Conservation (phyloP, 2,888 invertebrate species). For the Plagodis dolabraria region DNA sequence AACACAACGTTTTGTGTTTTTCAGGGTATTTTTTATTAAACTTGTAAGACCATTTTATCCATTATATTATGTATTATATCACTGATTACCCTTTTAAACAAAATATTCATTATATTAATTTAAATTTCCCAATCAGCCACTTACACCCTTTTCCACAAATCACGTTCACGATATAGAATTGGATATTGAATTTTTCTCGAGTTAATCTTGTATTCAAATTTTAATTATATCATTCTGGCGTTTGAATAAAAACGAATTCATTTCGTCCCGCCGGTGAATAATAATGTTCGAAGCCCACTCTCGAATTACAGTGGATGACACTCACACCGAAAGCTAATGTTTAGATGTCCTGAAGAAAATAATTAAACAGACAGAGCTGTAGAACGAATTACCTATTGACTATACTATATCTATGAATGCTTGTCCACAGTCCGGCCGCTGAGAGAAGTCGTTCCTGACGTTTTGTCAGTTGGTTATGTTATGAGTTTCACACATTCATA, state of each 20-base stretch:
- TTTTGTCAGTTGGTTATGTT: no score
- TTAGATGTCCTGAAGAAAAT: slow-evolving; percentile 26
- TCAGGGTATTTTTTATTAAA: no score
- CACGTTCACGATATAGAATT: slow-evolving; percentile 51
- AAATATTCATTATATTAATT: slow-evolving; percentile 16
- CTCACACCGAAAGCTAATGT: slow-evolving; percentile 60
- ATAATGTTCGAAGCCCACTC: slow-evolving; percentile 65
- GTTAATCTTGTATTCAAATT: slow-evolving; percentile 83
- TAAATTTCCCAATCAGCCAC: slow-evolving; percentile 5
- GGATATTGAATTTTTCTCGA: slow-evolving; percentile 74
- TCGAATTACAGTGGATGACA: slow-evolving; percentile 55
- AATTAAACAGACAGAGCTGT: no score
- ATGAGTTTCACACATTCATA: no score
- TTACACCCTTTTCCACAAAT: slow-evolving; percentile 44
- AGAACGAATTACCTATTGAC: no score
- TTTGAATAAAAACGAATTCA: slow-evolving; percentile 83
- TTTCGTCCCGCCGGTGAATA: slow-evolving; percentile 75
- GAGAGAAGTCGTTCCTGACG: no score
- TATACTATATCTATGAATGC: no score
- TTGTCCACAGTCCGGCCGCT: no score
- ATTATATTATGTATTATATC: no score
- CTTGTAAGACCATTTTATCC: no score
- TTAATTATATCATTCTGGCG: slow-evolving; percentile 82
- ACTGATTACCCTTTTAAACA: no score
- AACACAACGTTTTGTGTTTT: no score